Evolutionary conservation across 2,888 invertebrate genomes (phyloP).

Genomic region (Carcina quercana): DNA sequence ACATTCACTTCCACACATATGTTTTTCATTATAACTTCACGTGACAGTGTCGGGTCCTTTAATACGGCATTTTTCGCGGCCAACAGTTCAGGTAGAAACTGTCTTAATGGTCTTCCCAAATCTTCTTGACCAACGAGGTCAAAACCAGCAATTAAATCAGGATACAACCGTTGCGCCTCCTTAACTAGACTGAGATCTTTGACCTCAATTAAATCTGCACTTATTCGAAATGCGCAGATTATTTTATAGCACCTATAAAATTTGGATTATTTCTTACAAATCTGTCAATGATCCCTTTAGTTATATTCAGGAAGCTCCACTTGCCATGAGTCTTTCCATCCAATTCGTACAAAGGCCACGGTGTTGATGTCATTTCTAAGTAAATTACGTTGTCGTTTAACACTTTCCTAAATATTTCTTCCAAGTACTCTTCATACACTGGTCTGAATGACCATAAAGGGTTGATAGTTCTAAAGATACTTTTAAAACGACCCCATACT

Average conservation of each 20-base stretch:
- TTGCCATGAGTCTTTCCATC: conserved; percentile 73
- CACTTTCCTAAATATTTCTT: conserved; percentile 76
- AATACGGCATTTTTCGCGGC: conserved; percentile 66
- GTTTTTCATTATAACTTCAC: conserved; percentile 67
- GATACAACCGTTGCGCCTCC: conserved; percentile 65
- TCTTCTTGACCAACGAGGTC: conserved; percentile 90
- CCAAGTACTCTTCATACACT: conserved; percentile 78
- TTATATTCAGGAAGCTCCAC: conserved; percentile 72
- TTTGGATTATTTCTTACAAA: conserved; percentile 76
- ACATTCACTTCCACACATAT: conserved; percentile 86
- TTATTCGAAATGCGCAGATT: conserved; percentile 78
- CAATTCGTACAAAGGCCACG: conserved; percentile 78
- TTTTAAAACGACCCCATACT: conserved; percentile 75
- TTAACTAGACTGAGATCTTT: conserved; percentile 47
- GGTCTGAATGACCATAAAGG: conserved; percentile 76
- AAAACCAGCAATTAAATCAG: conserved; percentile 83
- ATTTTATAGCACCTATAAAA: conserved; percentile 79
- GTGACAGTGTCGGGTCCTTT: conserved; percentile 81
- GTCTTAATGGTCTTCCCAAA: conserved; percentile 75
- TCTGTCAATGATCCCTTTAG: conserved; percentile 67
- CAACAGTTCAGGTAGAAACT: conserved; percentile 74
- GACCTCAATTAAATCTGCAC: conserved; percentile 44
- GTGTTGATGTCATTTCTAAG: conserved; percentile 77
- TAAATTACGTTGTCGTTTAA: conserved; percentile 81
- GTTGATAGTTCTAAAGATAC: conserved; percentile 68